These are phyloP conservation scores for Phocoena sinus DNA, from an alignment of 2,113 vertebrate species.

Conservation along the genomic window DNA sequence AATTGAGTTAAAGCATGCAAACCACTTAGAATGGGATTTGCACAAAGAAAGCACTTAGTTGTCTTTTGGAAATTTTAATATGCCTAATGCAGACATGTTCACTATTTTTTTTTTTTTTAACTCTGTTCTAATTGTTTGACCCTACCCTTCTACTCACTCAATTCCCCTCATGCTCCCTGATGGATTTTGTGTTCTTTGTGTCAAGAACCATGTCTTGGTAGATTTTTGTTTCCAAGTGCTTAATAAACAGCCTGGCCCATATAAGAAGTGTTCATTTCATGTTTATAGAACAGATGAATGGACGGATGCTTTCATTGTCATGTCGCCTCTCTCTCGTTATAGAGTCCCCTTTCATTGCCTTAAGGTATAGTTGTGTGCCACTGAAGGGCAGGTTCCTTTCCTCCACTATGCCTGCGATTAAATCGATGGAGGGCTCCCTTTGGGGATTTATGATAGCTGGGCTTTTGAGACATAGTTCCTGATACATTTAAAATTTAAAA, in stretches of 20 bases:
- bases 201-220: background rate
- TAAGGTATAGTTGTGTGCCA: background rate
- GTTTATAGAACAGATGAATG: background rate
- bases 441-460: background rate
- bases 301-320: background rate
- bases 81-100: background rate
- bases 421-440: background rate
- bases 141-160: background rate
- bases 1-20: background rate
- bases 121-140: background rate
- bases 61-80: background rate
- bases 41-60: fast-evolving
- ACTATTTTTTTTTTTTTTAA: background rate
- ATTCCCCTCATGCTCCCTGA: background rate
- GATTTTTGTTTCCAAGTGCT: background rate
- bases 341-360: background rate
- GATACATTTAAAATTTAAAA: background rate
- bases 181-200: background rate
- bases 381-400: background rate
- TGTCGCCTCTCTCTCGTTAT: background rate
- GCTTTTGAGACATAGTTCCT: background rate
- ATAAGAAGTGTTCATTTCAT: background rate
- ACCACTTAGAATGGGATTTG: background rate
- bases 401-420: background rate
- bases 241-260: background rate